phyloP scores from a whole-genome alignment of 1,140 invertebrate species.

The Drosophila arizonae region DNA sequence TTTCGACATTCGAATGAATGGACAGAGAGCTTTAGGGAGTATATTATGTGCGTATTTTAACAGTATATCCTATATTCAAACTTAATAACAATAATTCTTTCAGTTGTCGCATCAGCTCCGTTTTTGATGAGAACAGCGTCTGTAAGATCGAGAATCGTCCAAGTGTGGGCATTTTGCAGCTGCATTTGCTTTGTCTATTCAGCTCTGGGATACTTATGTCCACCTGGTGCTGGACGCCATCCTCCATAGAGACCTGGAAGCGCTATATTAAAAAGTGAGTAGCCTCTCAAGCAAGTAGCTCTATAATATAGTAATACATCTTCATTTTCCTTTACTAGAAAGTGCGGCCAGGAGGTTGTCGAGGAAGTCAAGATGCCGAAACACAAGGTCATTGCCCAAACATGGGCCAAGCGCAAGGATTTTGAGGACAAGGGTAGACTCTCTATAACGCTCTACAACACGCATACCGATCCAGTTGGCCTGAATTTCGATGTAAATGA shows the following conservation, averaged over 20 bases:
- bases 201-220: constrained; percentile 93
- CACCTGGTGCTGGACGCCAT: constrained; percentile 95
- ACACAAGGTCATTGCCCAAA: constrained; percentile 95
- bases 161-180: constrained; percentile 90
- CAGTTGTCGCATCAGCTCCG: constrained; percentile 86
- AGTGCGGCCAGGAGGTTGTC: constrained; percentile 88
- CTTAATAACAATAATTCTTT: constrained; percentile 35
- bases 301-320: not conserved
- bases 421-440: constrained; percentile 92
- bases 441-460: constrained; percentile 93
- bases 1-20: constrained; percentile 89
- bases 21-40: constrained; percentile 89
- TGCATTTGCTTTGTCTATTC: constrained; percentile 92
- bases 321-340: constrained; percentile 81
- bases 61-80: not conserved
- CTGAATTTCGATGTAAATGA: constrained; percentile 89
- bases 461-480: constrained; percentile 94
- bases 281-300: not conserved
- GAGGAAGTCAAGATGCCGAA: constrained; percentile 91
- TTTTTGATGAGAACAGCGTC: constrained; percentile 83
- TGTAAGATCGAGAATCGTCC: constrained; percentile 89
- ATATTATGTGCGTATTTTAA: constrained; percentile 89
- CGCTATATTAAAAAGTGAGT: constrained; percentile 91
- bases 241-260: constrained; percentile 92
- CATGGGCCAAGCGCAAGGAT: constrained; percentile 93